Evolutionary conservation across 2,113 vertebrate genomes (phyloP).

Genomic region (Lepus timidus): DNA sequence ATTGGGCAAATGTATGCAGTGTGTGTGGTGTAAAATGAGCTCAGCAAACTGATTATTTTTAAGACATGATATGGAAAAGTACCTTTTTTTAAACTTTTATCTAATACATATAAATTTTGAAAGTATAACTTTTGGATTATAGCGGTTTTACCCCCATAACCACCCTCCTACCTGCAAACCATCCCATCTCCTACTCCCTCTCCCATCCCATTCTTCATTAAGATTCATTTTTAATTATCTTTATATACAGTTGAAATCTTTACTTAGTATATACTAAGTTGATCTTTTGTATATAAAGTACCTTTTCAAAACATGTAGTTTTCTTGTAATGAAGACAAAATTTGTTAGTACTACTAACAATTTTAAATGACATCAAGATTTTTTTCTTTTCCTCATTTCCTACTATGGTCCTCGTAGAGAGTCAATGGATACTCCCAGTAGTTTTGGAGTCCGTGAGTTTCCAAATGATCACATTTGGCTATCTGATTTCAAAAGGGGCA

Average conservation of each 20-base stretch:
- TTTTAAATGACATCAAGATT: not conserved
- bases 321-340: slow-evolving; percentile 14
- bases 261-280: no score
- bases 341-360: not conserved
- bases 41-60: not conserved
- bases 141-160: no score
- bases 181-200: no score
- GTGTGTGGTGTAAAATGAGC: not conserved
- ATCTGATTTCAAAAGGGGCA: not conserved
- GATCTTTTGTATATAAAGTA: not conserved
- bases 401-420: not conserved
- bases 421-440: not conserved
- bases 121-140: no score
- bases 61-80: not conserved
- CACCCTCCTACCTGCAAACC: no score
- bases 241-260: no score
- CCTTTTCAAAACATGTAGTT: slow-evolving; percentile 3
- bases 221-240: no score
- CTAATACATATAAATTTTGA: no score
- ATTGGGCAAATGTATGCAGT: not conserved
- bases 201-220: no score
- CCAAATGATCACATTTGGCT: not conserved
- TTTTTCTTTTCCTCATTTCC: not conserved
- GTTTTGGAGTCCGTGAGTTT: not conserved
- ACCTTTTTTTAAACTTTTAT: no score